These are phyloP conservation scores for Blennius ocellaris DNA, from an alignment of 2,113 vertebrate species.

Conservation along the genomic window DNA sequence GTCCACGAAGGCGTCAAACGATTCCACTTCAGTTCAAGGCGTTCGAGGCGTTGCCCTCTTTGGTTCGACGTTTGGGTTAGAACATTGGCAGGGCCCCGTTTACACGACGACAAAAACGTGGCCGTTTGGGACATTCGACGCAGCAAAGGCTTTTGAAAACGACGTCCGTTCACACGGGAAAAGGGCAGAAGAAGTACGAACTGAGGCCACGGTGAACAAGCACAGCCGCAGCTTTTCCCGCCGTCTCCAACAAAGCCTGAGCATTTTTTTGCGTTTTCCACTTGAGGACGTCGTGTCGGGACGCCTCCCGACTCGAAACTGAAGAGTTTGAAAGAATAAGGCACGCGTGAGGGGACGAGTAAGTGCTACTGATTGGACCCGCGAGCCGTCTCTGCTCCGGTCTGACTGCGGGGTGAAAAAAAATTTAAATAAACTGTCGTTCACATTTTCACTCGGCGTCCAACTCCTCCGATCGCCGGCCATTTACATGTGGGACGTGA, in stretches of 20 bases:
- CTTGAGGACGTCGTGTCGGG: slow-evolving; percentile 11
- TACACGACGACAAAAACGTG: too few species aligned
- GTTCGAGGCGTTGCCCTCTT: too few species aligned
- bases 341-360: slow-evolving; percentile 60
- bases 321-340: slow-evolving; percentile 55
- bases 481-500: slow-evolving; percentile 7
- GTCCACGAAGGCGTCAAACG: slow-evolving; percentile 35
- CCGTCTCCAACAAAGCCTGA: too few species aligned
- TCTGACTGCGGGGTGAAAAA: slow-evolving; percentile 46
- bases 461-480: slow-evolving; percentile 25
- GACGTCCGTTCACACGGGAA: too few species aligned
- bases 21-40: slow-evolving; percentile 35
- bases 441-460: slow-evolving; percentile 63
- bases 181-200: too few species aligned
- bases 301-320: slow-evolving; percentile 33
- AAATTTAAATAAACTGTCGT: slow-evolving; percentile 45
- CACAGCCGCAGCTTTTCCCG: too few species aligned
- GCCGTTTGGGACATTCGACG: too few species aligned
- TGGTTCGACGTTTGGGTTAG: too few species aligned
- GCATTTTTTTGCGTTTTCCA: too few species aligned
- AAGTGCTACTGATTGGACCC: slow-evolving; percentile 72
- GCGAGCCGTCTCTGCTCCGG: slow-evolving; percentile 20
- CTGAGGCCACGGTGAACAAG: too few species aligned
- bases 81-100: too few species aligned
- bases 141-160: too few species aligned